Evolutionary conservation across 1,140 invertebrate genomes (phyloP), one percentile per base, ranked within the genome.

Genomic region (Brachionus asplanchnoidis): DNA sequence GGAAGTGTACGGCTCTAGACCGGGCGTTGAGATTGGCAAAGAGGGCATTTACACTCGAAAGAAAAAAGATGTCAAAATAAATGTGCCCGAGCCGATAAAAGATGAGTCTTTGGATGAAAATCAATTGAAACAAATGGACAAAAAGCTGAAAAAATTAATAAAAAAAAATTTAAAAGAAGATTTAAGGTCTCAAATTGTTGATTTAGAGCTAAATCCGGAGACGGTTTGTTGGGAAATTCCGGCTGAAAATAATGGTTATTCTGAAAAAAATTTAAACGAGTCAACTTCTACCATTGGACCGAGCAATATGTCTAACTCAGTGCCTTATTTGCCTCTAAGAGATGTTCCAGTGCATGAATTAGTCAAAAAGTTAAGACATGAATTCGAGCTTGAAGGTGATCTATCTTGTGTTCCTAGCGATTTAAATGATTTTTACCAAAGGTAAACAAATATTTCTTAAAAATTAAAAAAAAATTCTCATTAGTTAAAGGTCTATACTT

Each of bases 151-250:
- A 77, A 77, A 77, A 77, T 50, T 77, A 9, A 77, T 77, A 11
- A 77, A 77, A 50, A 77, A 77, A 77, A 77, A 77, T 77, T 28
- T 77, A 23, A 77, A 77, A 77, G 42, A 77, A 50, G 73, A 77
- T 53, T 11, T 77, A 3, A 77, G 53, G 46, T 77, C 73, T 32
- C 73, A 77, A 44, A 73, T 73, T 28, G 40, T 77, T 50, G 46
- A 77, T 28, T n/a, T 77, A 17, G 44, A 77, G n/a, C 9, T 50
- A 5, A 50, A 77, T 50, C 40, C 20, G 11, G 23, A 46, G 5
- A 9, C 40, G 4, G 17, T 20, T 50, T 50, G 42, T 77, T 77
- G 73, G 73, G 73, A 77, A 26, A 77, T 77, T 50, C 73, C 73
- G 12, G 44, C 46, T 50, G 44, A 53, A 8, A 44, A 75, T 2